Conservation (phyloP, 1,140 invertebrate genomes). For the Calliopsis andreniformis region DNA sequence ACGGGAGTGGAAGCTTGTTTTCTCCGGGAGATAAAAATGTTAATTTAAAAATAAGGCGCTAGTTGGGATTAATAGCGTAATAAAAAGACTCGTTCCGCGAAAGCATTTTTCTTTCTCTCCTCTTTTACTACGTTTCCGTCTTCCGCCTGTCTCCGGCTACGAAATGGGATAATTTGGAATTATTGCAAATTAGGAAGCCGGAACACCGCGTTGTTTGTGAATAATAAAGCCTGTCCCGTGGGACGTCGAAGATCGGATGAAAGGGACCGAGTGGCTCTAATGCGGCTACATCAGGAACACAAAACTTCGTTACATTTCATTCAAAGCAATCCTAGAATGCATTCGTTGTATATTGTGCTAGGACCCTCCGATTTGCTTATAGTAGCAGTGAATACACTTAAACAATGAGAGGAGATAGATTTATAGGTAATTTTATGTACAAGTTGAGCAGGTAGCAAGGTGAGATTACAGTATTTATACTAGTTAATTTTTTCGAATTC, state of each 20-base stretch:
- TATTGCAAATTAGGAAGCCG: constrained; percentile 71
- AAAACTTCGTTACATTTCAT: background rate
- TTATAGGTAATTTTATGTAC: no score
- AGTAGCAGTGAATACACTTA: no score
- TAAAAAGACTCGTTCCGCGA: constrained; percentile 73
- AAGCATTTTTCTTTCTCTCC: constrained; percentile 67
- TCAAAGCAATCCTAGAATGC: background rate
- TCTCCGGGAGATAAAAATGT: constrained; percentile 78
- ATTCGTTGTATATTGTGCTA: no score
- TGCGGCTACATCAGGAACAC: constrained; percentile 5
- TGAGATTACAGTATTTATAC: no score
- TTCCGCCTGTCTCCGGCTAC: constrained; percentile 53
- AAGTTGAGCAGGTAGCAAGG: no score
- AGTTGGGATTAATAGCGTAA: constrained; percentile 79
- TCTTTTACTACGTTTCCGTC: constrained; percentile 59
- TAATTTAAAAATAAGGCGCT: constrained; percentile 80
- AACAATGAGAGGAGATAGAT: no score
- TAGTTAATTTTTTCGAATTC: no score
- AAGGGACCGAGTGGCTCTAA: constrained; percentile 32
- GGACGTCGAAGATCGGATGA: constrained; percentile 59
- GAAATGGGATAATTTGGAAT: constrained; percentile 74
- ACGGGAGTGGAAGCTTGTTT: constrained; percentile 72
- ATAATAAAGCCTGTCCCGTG: constrained; percentile 66
- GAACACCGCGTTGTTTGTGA: constrained; percentile 65
- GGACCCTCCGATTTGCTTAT: no score